Evolutionary conservation across 1,140 invertebrate species (phyloP).

Genomic region (Euborellia annulipes): DNA sequence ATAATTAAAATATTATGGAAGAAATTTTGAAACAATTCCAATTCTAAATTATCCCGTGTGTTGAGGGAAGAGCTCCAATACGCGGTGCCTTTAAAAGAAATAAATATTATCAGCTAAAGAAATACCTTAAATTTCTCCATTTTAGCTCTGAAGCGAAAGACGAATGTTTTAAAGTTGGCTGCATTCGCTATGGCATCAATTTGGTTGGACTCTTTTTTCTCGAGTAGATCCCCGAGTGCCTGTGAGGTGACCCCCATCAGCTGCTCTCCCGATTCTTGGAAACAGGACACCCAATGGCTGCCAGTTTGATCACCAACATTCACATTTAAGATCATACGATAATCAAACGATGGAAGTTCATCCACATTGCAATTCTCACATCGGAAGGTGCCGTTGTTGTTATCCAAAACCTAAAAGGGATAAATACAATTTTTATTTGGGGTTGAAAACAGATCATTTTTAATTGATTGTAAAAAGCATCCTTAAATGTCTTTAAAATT

Average conservation of each 20-base stretch:
- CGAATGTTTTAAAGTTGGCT: conserved; percentile 60
- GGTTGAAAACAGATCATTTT: too few relatives aligned
- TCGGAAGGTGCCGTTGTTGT: too few relatives aligned
- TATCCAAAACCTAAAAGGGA: neutral
- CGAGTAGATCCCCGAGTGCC: conserved; percentile 55
- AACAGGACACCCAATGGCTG: conserved; percentile 75
- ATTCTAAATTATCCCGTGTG: too few relatives aligned
- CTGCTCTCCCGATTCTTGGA: conserved; percentile 71
- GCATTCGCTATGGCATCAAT: conserved; percentile 46
- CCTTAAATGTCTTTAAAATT: too few relatives aligned
- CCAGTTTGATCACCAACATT: conserved; percentile 67
- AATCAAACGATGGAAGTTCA: too few relatives aligned
- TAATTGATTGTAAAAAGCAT: too few relatives aligned
- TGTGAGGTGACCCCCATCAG: conserved; percentile 61
- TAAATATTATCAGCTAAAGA: conserved; percentile 13
- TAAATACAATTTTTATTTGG: too few relatives aligned
- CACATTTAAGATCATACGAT: conserved; percentile 33
- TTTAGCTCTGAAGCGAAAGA: conserved; percentile 70
- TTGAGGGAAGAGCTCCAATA: neutral
- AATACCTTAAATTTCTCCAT: conserved; percentile 80
- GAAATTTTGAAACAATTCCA: too few relatives aligned
- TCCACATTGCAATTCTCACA: too few relatives aligned
- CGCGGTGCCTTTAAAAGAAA: neutral
- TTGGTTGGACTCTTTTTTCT: conserved; percentile 37
- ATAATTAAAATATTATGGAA: too few relatives aligned